Evolutionary conservation across 2,113 vertebrate genomes (phyloP), one percentile per base, ranked within the genome.

Genomic region (Cyphomyrus discorhynchus): DNA sequence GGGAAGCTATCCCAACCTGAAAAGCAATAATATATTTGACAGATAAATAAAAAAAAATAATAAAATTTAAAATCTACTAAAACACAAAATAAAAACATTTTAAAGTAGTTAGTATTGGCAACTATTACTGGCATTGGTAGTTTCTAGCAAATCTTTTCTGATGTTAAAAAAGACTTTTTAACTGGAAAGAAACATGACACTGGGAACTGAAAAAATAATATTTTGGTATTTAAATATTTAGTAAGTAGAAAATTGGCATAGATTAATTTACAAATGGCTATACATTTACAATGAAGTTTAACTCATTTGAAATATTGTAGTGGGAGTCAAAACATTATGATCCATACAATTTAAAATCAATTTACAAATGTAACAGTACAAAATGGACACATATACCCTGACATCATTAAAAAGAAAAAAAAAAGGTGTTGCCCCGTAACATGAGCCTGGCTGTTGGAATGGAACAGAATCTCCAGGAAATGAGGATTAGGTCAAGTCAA

Each of bases 151-250:
- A 86, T 89, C 39, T 13, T 31, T 27, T 27, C n/a, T 66, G 58
- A 39, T 56, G 49, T 52, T 88, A 84, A 91, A 91, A 91, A 88
- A 47, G 88, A 56, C 49, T 39, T 80, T 39, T 90, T 92, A 92
- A 93, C 93, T 93, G 91, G 92, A 91, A 90, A 91, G 91, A 93
- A 87, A 83, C 39, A 45, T 86, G 82, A 49, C 77, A 8, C 66
- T 52, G 53, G 7, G 80, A 87, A 88, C 47, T 39, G 89, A 62
- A 91, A 86, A 88, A 70, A 88, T 88, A 46, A 91, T 88, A 62
- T 92, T 96, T 96, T 96, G 95, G 95, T 94, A 93, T 96, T 95
- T 95, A 94, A 95, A 95, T 95, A 96, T 96, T 96, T 96, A 95
- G 95, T 95, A 94, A 94, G 93, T 94, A 93, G 45, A 91, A 92